Evolutionary conservation across 2,113 vertebrate genomes (phyloP), one percentile per base, ranked within the genome.

Genomic region (Mustela lutreola): DNA sequence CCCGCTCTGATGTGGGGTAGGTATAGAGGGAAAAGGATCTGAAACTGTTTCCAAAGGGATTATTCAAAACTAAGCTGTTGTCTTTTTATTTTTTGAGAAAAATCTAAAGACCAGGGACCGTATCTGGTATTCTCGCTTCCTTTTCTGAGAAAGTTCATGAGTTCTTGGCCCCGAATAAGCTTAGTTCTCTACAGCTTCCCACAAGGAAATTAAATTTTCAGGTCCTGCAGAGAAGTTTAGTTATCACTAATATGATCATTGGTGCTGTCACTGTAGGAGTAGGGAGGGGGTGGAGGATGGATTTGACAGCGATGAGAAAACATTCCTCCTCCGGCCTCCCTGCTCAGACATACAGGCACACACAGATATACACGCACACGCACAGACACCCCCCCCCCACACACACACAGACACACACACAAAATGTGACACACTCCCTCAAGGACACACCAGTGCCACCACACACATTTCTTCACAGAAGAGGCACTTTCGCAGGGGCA

Each of bases 121-220:
- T 78, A 71, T 91, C 75, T 98, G 45, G 63, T 85, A 70, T 96
- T 95, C 45, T 96, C n/a, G 76, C 62, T 91, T 90, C 71, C 60
- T 92, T 96, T 97, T 95, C 97, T 97, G 97, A 96, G 84, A 92
- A 97, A 96, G 97, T 97, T 97, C 97, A 96, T 92, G 90, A 67
- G 90, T 97, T 97, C 81, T 97, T 97, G 95, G 97, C 97, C 89
- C 58, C 80, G 94, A 97, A 97, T 97, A 95, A 95, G 80, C 97
- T 97, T 94, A 89, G 90, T 91, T 97, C 90, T 95, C 65, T 92
- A 42, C 83, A 91, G 94, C 90, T 97, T 96, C 81, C 95, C 97
- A 86, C 92, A 97, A 98, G 97, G 97, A 98, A 98, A 98, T 98
- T 97, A 98, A 97, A 98, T 96, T 97, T 97, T 97, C 92, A 97